Conservation (phyloP, 2,113 vertebrate genomes). For the Manacus vitellinus region DNA sequence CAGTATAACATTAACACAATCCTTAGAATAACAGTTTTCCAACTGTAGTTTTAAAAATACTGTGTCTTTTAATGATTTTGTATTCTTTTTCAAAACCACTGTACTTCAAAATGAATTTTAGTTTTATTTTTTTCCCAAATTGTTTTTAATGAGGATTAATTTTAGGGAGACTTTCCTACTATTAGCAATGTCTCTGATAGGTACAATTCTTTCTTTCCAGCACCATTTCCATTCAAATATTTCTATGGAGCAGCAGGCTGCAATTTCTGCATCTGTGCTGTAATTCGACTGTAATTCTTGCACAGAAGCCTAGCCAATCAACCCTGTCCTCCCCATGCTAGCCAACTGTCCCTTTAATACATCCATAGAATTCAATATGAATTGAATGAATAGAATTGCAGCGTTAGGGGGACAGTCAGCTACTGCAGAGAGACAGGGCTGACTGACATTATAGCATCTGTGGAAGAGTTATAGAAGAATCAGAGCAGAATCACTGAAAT, state of each 20-base stretch:
- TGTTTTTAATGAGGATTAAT: neutral
- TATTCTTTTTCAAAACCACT: neutral
- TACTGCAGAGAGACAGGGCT: neutral
- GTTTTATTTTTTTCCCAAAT: neutral
- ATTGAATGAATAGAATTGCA: conserved; percentile 42
- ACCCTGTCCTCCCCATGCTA: neutral
- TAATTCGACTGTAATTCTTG: conserved; percentile 58
- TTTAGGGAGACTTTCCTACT: neutral
- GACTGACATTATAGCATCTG: conserved; percentile 41
- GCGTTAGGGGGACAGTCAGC: conserved; percentile 10
- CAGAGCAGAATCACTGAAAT: conserved; percentile 16
- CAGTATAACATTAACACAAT: neutral
- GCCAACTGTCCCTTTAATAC: conserved; percentile 46
- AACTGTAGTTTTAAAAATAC: neutral
- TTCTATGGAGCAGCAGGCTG: conserved; percentile 5
- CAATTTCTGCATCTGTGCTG: conserved; percentile 39
- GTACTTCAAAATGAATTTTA: neutral
- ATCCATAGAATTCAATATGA: conserved; percentile 38
- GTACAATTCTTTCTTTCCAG: neutral
- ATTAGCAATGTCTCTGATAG: neutral
- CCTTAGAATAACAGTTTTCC: neutral
- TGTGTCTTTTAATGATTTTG: neutral
- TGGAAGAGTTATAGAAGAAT: conserved; percentile 33
- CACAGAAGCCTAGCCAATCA: conserved; percentile 45
- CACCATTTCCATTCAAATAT: neutral